phyloP scores from a whole-genome alignment of 2,113 vertebrate genomes.

The Hippocampus zosterae region DNA sequence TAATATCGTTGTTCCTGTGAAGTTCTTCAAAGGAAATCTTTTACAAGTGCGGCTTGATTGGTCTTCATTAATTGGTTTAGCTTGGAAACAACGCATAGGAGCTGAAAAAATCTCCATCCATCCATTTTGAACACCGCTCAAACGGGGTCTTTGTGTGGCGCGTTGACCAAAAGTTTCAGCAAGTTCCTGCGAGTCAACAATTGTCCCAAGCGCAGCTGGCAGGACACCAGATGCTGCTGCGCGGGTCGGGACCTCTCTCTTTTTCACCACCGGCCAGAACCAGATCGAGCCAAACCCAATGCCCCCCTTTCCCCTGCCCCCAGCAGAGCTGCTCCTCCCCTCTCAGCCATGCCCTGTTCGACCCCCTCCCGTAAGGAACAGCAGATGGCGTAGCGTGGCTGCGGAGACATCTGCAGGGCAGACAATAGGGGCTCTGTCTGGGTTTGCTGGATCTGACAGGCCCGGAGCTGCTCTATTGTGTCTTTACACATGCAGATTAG shows the following conservation, averaged over 20 bases:
- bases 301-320: too few species aligned
- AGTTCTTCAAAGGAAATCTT: too few species aligned
- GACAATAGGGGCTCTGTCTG: slow-evolving; percentile 66
- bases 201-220: slow-evolving; percentile 57
- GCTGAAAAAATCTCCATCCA: too few species aligned
- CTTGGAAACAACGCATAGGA: too few species aligned
- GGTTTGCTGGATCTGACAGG: slow-evolving; percentile 61
- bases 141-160: slow-evolving; percentile 20
- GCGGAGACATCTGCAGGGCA: slow-evolving; percentile 69
- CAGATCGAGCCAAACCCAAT: slow-evolving; percentile 13
- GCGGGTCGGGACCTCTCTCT: slow-evolving; percentile 13
- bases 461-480: slow-evolving; percentile 61
- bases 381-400: slow-evolving; percentile 71
- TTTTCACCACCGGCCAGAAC: slow-evolving; percentile 37
- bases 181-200: slow-evolving; percentile 47
- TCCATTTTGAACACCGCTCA: background rate
- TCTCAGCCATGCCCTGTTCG: slow-evolving; percentile 19
- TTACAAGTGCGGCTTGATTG: too few species aligned
- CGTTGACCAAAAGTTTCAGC: too few species aligned
- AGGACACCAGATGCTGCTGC: slow-evolving; percentile 52
- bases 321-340: slow-evolving; percentile 17
- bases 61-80: too few species aligned
- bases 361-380: slow-evolving; percentile 52
- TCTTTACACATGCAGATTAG: slow-evolving; percentile 73
- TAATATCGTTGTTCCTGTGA: too few species aligned